These are phyloP conservation scores for Ecdyonurus torrentis DNA, from an alignment of 2,888 invertebrate genomes.

Conservation along the genomic window DNA sequence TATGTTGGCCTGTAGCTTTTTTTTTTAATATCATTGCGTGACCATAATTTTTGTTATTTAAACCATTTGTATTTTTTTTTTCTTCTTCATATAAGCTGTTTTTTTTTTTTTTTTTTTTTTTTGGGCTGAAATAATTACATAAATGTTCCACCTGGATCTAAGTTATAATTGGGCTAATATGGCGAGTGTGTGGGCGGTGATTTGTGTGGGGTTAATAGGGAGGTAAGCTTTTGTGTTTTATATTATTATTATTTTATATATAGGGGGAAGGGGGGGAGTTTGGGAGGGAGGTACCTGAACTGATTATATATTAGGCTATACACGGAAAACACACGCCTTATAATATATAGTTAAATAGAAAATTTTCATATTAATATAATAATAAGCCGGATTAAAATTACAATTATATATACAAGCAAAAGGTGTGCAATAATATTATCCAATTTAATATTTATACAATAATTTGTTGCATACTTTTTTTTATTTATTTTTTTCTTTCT, in stretches of 20 bases:
- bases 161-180: neutral
- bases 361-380: too few species aligned
- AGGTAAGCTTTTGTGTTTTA: neutral
- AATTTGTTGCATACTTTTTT: too few species aligned
- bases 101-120: neutral
- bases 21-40: neutral
- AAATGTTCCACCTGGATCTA: neutral
- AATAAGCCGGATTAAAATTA: too few species aligned
- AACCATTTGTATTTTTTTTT: too few species aligned
- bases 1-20: too few species aligned
- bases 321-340: neutral
- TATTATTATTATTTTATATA: too few species aligned
- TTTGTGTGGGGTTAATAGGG: neutral
- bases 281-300: too few species aligned
- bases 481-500: neutral
- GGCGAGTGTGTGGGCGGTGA: neutral
- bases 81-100: too few species aligned
- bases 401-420: too few species aligned
- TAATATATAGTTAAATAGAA: neutral
- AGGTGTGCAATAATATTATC: neutral
- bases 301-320: neutral
- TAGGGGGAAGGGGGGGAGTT: too few species aligned
- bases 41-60: neutral
- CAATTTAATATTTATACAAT: neutral
- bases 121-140: neutral